A percentile compares a stretch with the other conserved stretches of the same genome.
phyloP scores from a whole-genome alignment of 2,888 invertebrate species.

The Hyles lineata region DNA sequence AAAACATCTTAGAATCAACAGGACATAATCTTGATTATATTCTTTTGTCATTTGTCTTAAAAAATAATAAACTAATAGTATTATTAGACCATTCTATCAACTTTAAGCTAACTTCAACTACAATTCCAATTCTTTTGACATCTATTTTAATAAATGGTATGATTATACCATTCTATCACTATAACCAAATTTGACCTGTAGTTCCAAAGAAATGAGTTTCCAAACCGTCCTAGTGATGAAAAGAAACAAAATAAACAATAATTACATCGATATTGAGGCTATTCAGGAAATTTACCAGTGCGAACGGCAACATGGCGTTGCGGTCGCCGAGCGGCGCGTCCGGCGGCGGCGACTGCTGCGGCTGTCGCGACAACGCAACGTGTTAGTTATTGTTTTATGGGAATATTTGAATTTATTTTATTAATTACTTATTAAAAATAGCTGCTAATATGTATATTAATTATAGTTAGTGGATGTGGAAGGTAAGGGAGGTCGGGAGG shows the following conservation, averaged over 20 bases:
- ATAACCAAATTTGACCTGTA: too few species aligned
- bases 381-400: neutral
- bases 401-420: neutral
- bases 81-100: too few species aligned
- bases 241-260: slow-evolving; percentile 62
- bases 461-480: too few species aligned
- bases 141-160: neutral
- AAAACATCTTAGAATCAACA: too few species aligned
- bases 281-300: slow-evolving; percentile 84
- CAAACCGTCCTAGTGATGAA: slow-evolving; percentile 47
- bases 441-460: too few species aligned
- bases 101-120: too few species aligned
- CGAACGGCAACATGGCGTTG: slow-evolving; percentile 79
- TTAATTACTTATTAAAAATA: too few species aligned
- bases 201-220: slow-evolving; percentile 50
- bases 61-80: too few species aligned
- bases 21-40: too few species aligned
- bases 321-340: slow-evolving; percentile 74
- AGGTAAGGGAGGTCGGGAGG: too few species aligned
- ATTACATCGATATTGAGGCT: slow-evolving; percentile 83
- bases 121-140: neutral
- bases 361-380: slow-evolving; percentile 55
- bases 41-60: too few species aligned
- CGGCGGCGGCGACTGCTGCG: slow-evolving; percentile 76
- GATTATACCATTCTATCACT: too few species aligned